phyloP scores from a whole-genome alignment of 2,797 vertebrate species.

The Epinephelus awoara region DNA sequence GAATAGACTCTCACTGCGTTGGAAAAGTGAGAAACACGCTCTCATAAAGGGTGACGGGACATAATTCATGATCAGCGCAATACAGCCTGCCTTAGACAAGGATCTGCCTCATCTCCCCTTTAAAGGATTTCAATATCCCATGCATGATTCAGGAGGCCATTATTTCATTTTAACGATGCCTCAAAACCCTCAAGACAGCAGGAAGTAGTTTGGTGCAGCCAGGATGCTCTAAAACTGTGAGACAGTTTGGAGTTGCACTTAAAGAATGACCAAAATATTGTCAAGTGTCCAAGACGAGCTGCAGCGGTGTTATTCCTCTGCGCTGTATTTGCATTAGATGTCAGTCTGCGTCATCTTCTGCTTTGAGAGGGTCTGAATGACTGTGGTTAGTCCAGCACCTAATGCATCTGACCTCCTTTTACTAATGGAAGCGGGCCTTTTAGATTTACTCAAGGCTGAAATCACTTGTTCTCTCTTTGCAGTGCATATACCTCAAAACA shows the following conservation, averaged over 20 bases:
- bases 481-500: constrained; percentile 66
- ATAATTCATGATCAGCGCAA: constrained; percentile 68
- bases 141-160: constrained; percentile 79
- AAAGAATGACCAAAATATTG: constrained; percentile 51
- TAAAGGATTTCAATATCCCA: constrained; percentile 72
- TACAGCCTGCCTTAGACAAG: constrained; percentile 60
- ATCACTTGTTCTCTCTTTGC: constrained; percentile 79
- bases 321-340: constrained; percentile 49
- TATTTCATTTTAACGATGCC: constrained; percentile 74
- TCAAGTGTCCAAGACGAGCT: constrained; percentile 27
- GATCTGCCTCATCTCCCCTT: constrained; percentile 71
- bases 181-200: constrained; percentile 55
- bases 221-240: constrained; percentile 46
- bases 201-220: constrained; percentile 55
- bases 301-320: constrained; percentile 18
- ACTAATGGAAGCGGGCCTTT: constrained; percentile 84
- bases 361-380: constrained; percentile 70
- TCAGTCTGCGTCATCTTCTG: constrained; percentile 52
- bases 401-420: constrained; percentile 84
- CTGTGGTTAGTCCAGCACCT: constrained; percentile 65
- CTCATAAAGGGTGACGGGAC: constrained; percentile 60
- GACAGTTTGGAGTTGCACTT: constrained; percentile 38
- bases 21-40: constrained; percentile 52
- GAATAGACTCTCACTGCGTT: constrained; percentile 30
- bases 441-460: constrained; percentile 83